Evolutionary conservation across 2,888 invertebrate genomes (phyloP).

Genomic region (Cosmopolites sordidus): DNA sequence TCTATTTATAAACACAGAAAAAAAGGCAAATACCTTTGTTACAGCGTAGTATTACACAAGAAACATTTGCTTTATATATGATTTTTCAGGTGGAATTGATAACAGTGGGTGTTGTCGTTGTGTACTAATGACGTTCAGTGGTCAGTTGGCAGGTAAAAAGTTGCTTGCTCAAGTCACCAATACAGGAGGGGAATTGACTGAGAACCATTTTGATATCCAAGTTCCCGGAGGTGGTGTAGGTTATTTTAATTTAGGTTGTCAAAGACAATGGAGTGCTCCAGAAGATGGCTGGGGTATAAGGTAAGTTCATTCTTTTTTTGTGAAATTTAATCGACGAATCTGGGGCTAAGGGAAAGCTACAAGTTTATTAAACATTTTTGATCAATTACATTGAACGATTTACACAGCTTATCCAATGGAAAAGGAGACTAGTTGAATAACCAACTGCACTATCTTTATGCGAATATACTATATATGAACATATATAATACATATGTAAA

Average conservation of each 20-base stretch:
- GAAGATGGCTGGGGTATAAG: conserved; percentile 28
- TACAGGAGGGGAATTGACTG: conserved; percentile 23
- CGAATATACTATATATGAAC: too few relatives aligned
- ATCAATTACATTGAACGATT: too few relatives aligned
- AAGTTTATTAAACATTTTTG: too few relatives aligned
- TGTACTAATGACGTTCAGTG: conserved; percentile 27
- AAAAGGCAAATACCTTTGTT: too few relatives aligned
- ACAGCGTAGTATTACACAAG: too few relatives aligned
- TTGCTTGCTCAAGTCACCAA: conserved; percentile 28
- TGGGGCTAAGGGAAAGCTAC: too few relatives aligned
- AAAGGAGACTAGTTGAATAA: too few relatives aligned
- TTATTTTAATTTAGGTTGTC: conserved; percentile 25
- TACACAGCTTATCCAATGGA: too few relatives aligned
- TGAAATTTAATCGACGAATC: neutral
- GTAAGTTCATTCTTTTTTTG: neutral
- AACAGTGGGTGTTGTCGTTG: conserved; percentile 26
- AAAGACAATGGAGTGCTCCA: conserved; percentile 28
- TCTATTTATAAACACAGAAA: too few relatives aligned
- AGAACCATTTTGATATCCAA: conserved; percentile 28
- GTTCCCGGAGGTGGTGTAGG: conserved; percentile 31
- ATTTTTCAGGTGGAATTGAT: conserved; percentile 22
- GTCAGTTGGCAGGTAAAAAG: conserved; percentile 22
- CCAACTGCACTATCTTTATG: too few relatives aligned
- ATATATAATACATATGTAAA: too few relatives aligned
- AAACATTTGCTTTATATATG: too few relatives aligned